These are phyloP conservation scores for Trypoxylon attenuatum DNA, from an alignment of 2,888 invertebrate genomes.

Conservation along the genomic window DNA sequence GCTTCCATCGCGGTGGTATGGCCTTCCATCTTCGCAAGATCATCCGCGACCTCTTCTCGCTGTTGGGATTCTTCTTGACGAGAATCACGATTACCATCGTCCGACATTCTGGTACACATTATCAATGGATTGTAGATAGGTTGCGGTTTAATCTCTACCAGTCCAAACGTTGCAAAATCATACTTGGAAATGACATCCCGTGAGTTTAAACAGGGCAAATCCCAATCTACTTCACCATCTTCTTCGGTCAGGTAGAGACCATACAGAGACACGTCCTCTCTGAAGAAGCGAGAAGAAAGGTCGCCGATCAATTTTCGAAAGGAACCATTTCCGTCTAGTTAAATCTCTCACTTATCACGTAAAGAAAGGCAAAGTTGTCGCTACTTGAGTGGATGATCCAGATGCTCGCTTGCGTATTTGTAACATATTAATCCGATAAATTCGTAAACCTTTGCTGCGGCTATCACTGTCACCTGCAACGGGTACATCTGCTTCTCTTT, in stretches of 20 bases:
- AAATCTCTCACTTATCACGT: no score
- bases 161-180: conserved; percentile 91
- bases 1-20: conserved; percentile 90
- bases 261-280: conserved; percentile 81
- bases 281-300: conserved; percentile 54
- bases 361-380: no score
- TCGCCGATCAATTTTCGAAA: neutral
- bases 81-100: conserved; percentile 68
- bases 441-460: conserved; percentile 91
- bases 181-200: conserved; percentile 94
- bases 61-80: conserved; percentile 26
- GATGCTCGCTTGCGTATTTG: conserved; percentile 78
- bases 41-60: conserved; percentile 72
- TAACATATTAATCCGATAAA: conserved; percentile 95
- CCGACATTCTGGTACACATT: conserved; percentile 66
- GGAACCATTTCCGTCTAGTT: neutral
- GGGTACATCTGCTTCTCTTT: conserved; percentile 89
- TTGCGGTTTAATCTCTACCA: conserved; percentile 84
- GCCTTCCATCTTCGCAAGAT: conserved; percentile 81
- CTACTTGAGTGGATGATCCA: conserved; percentile 73
- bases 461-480: conserved; percentile 86
- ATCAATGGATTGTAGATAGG: conserved; percentile 67
- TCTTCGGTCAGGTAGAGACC: conserved; percentile 96
- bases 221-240: conserved; percentile 95
- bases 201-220: conserved; percentile 93